Evolutionary conservation across 2,888 invertebrate genomes (phyloP), one percentile per base, ranked within the genome.

Genomic region (Subacronicta megacephala): DNA sequence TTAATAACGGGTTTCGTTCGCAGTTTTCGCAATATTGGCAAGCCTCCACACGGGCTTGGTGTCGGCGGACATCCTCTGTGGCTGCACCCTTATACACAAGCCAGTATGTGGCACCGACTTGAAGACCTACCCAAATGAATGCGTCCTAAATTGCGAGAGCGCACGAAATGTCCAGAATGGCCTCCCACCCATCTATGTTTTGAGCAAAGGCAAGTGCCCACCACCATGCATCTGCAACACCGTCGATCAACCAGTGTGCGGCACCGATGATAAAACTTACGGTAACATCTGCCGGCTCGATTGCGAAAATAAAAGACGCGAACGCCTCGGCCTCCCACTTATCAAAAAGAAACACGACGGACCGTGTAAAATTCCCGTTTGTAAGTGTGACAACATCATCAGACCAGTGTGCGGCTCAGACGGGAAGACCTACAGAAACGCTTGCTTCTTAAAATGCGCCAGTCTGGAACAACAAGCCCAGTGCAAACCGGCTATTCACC

Each of bases 181-280:
- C n/a, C 35, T 47, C 4, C 26, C 62, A 10, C 17, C 55, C 1
- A 45, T 79, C 9, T 40, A 7, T 6, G 3, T 72, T 1, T 16
- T 35, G 3, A 64, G 62, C 12, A 17, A 45, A 4, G 84, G 84
- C 7, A 53, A 56, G 16, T 84, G 83, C 46, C 53, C 49, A 3
- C 9, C 7, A 3, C 29, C 56, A 9, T 81, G 81, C 53, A 2
- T 20, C 2, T 82, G 83, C 41, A 36, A 60, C 0, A 7, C 38
- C 6, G 29, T 50, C 5, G 15, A 56, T 23, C 16, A 90, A 7
- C 94, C 95, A 36, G 95, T 96, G 6, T 97, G 97, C 83, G 97
- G 96, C 37, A 95, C 95, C 42, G 96, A 97, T 84, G 96, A 96
- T 10, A 90, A 95, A 52, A 96, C 96, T 0, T 97, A 97, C 87